These are phyloP conservation scores for Eumacrocentrus americanus DNA, from an alignment of 2,888 invertebrate species.

Conservation along the genomic window DNA sequence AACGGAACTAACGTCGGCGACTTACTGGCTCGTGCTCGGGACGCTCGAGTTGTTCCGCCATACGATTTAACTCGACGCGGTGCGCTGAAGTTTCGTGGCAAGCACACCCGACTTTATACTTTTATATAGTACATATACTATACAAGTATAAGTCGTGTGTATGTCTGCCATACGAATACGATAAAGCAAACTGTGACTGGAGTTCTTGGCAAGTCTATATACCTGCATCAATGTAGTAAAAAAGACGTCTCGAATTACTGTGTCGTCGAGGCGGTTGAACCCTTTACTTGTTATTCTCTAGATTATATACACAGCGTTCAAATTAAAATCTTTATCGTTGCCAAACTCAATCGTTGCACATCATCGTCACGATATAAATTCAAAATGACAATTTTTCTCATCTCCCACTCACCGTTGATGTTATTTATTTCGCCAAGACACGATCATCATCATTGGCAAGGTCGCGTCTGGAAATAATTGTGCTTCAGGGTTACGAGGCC, in stretches of 20 bases:
- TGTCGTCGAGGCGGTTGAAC: too few relatives aligned
- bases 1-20: constrained; percentile 40
- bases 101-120: constrained; percentile 11
- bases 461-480: constrained; percentile 7
- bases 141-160: neutral
- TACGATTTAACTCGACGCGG: constrained; percentile 39
- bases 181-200: too few relatives aligned
- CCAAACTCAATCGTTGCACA: too few relatives aligned
- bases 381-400: too few relatives aligned
- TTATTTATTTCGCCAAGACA: neutral
- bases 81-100: constrained; percentile 29
- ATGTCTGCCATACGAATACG: too few relatives aligned
- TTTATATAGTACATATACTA: constrained; percentile 4
- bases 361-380: too few relatives aligned
- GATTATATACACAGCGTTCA: too few relatives aligned
- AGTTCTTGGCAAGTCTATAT: too few relatives aligned
- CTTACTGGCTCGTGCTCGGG: constrained; percentile 24
- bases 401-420: neutral
- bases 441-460: constrained; percentile 1
- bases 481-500: constrained; percentile 1
- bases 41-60: constrained; percentile 46
- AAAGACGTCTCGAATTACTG: too few relatives aligned
- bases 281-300: too few relatives aligned
- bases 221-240: too few relatives aligned
- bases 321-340: too few relatives aligned